These are phyloP conservation scores for Tricholauxania praeusta DNA, from an alignment of 2,888 invertebrate genomes.

Conservation along the genomic window DNA sequence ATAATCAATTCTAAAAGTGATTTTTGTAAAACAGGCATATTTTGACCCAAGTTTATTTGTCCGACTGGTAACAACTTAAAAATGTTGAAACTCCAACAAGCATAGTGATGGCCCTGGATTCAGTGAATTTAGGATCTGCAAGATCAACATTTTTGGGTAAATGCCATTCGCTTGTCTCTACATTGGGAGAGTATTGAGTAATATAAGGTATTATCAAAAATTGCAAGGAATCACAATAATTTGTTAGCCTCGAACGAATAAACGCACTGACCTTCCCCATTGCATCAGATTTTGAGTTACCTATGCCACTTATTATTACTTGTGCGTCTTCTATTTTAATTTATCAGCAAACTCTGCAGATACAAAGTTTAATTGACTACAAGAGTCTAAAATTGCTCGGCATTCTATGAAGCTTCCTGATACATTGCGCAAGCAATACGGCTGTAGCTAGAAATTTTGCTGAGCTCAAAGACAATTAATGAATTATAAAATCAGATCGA, in stretches of 20 bases:
- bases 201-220: conserved; percentile 1
- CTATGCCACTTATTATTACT: neutral
- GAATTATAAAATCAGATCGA: neutral
- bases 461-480: neutral
- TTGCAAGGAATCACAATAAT: neutral
- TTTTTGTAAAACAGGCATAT: too few relatives aligned
- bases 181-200: neutral
- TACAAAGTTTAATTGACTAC: conserved; percentile 5
- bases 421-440: neutral
- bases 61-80: neutral
- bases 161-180: neutral
- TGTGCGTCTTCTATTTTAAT: neutral
- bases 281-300: neutral
- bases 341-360: neutral
- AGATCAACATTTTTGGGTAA: conserved; percentile 3
- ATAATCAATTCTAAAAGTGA: neutral
- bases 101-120: neutral
- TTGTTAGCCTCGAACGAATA: neutral
- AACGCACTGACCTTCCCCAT: neutral
- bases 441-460: too few relatives aligned
- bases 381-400: neutral
- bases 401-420: neutral
- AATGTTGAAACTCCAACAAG: neutral
- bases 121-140: neutral
- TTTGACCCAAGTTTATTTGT: neutral